A percentile compares a stretch with the other conserved stretches of the same genome.
Conservation (phyloP, 2,888 invertebrate genomes). For the Cataglyphis livida region DNA sequence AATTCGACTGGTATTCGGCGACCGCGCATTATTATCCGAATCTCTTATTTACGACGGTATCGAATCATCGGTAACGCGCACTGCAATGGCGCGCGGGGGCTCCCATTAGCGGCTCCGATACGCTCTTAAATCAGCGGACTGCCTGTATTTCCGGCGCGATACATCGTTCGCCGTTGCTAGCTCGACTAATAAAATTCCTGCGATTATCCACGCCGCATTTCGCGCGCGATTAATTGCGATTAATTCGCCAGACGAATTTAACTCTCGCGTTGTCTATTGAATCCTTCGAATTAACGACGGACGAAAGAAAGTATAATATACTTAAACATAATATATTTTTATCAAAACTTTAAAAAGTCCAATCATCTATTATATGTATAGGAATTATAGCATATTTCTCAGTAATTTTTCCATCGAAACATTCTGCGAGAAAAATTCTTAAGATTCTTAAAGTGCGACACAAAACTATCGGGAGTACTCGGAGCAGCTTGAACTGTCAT, state of each 20-base stretch:
- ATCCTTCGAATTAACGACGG: background rate
- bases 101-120: constrained; percentile 25
- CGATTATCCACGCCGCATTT: background rate
- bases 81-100: constrained; percentile 16
- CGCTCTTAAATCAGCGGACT: constrained; percentile 43
- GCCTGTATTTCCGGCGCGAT: constrained; percentile 35
- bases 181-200: constrained; percentile 39
- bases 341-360: background rate
- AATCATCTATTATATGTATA: background rate
- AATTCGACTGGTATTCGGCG: constrained; percentile 38
- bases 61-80: constrained; percentile 4
- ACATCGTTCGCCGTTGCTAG: constrained; percentile 4
- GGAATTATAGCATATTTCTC: background rate
- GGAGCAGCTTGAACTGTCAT: constrained; percentile 56
- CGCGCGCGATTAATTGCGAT: constrained; percentile 27
- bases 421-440: background rate
- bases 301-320: background rate
- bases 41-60: constrained; percentile 51
- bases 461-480: constrained; percentile 25
- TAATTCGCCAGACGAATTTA: background rate
- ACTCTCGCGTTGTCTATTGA: background rate
- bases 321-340: no score
- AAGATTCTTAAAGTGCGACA: constrained; percentile 17
- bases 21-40: constrained; percentile 47
- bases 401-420: background rate